Evolutionary conservation across 2,113 vertebrate genomes (phyloP).

Genomic region (Panurus biarmicus): DNA sequence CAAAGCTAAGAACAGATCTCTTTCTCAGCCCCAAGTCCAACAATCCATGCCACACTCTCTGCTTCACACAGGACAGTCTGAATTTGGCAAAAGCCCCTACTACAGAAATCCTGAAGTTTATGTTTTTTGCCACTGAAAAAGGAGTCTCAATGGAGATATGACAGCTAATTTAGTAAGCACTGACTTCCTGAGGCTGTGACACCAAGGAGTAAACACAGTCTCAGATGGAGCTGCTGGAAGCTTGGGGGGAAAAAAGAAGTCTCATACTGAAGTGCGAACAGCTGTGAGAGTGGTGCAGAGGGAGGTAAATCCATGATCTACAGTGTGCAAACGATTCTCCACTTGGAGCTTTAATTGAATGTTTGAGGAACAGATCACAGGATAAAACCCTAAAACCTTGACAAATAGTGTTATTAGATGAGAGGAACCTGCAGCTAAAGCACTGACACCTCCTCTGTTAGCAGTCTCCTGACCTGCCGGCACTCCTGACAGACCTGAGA

Average conservation of each 20-base stretch:
- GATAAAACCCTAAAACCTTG: slow-evolving; percentile 45
- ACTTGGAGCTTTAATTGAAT: slow-evolving; percentile 42
- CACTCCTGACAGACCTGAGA: slow-evolving; percentile 27
- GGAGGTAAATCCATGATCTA: slow-evolving; percentile 20
- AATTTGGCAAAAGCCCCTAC: neutral
- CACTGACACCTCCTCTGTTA: slow-evolving; percentile 1
- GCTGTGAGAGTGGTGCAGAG: neutral
- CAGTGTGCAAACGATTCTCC: slow-evolving; percentile 48
- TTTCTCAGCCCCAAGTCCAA: neutral
- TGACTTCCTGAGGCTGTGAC: neutral
- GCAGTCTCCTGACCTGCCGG: neutral
- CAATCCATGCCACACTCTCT: neutral
- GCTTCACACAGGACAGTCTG: neutral
- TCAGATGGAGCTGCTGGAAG: neutral
- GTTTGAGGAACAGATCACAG: slow-evolving; percentile 42
- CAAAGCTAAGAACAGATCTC: slow-evolving; percentile 10
- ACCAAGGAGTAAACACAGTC: neutral
- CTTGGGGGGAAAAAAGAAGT: neutral
- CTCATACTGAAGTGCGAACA: slow-evolving; percentile 1
- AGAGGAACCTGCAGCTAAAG: slow-evolving; percentile 1
- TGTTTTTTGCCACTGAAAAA: neutral
- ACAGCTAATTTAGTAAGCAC: neutral
- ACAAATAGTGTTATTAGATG: slow-evolving; percentile 51
- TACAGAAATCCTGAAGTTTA: neutral
- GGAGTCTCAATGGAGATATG: neutral